A percentile compares a stretch with the other conserved stretches of the same genome.
phyloP scores from a whole-genome alignment of 2,888 invertebrate species.

The Drosophila koepferae region DNA sequence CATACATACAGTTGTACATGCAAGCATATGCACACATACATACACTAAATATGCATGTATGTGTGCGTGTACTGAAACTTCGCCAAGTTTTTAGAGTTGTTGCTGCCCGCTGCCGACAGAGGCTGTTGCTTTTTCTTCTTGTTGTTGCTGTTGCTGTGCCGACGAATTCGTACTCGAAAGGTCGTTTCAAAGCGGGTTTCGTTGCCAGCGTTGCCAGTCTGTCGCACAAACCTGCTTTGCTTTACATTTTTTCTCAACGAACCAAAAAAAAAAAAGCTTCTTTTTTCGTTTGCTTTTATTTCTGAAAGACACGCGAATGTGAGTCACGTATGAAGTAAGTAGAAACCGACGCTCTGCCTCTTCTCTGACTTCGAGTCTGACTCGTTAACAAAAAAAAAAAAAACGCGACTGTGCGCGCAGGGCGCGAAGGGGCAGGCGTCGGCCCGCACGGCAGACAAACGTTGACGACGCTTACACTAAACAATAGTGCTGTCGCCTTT shows the following conservation, averaged over 20 bases:
- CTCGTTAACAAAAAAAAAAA: constrained; percentile 22
- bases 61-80: constrained; percentile 54
- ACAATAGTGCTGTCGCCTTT: constrained; percentile 1
- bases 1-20: constrained; percentile 4
- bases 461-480: constrained; percentile 39
- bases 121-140: constrained; percentile 69
- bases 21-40: constrained; percentile 18
- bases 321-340: constrained; percentile 80
- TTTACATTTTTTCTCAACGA: constrained; percentile 72
- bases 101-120: constrained; percentile 53
- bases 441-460: constrained; percentile 43
- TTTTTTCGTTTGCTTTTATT: constrained; percentile 66
- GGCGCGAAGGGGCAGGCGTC: constrained; percentile 12
- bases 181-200: constrained; percentile 84
- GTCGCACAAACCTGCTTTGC: constrained; percentile 75
- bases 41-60: background rate
- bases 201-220: constrained; percentile 81
- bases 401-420: constrained; percentile 15
- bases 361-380: constrained; percentile 37
- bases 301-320: constrained; percentile 80
- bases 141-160: constrained; percentile 69
- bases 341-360: constrained; percentile 66
- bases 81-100: constrained; percentile 72
- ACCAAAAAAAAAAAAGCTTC: constrained; percentile 60
- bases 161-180: constrained; percentile 84